Evolutionary conservation across 92 coral and sea anemone species (phyloP).

Genomic region (Epizoanthus illoricatus): DNA sequence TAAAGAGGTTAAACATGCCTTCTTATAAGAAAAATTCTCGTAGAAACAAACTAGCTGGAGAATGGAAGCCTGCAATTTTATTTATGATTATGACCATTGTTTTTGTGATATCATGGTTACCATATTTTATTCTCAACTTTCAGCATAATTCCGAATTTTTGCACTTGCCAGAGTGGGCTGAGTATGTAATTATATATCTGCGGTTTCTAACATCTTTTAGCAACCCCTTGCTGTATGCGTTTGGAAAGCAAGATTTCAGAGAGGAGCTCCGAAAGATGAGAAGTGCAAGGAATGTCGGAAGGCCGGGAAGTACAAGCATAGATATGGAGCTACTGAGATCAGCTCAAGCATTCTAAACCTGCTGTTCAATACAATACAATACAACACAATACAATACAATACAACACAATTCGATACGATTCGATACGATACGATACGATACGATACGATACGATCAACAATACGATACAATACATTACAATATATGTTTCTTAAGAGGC

Average conservation of each 20-base stretch:
- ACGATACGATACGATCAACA: too few relatives aligned
- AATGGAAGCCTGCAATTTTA: slow-evolving; percentile 45
- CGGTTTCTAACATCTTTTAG: slow-evolving; percentile 54
- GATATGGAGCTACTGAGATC: background rate
- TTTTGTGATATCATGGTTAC: slow-evolving; percentile 53
- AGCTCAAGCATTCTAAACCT: background rate
- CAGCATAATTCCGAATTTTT: slow-evolving; percentile 3
- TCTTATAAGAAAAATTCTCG: background rate
- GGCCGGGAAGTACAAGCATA: background rate
- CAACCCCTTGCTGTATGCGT: slow-evolving; percentile 61
- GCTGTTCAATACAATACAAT: background rate
- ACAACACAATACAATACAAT: background rate
- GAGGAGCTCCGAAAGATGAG: background rate
- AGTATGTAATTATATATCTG: slow-evolving; percentile 41
- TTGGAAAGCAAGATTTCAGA: slow-evolving; percentile 70
- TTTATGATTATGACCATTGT: slow-evolving; percentile 56
- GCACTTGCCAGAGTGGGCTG: slow-evolving; percentile 51
- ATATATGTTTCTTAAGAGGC: too few relatives aligned
- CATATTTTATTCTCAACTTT: slow-evolving; percentile 48
- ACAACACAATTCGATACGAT: too few relatives aligned
- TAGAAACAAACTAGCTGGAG: background rate
- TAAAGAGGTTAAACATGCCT: background rate
- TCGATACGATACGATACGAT: too few relatives aligned
- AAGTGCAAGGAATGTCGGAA: background rate
- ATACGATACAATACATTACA: too few relatives aligned